Evolutionary conservation across 1,140 invertebrate genomes (phyloP).

Genomic region (Triops longicaudatus): DNA sequence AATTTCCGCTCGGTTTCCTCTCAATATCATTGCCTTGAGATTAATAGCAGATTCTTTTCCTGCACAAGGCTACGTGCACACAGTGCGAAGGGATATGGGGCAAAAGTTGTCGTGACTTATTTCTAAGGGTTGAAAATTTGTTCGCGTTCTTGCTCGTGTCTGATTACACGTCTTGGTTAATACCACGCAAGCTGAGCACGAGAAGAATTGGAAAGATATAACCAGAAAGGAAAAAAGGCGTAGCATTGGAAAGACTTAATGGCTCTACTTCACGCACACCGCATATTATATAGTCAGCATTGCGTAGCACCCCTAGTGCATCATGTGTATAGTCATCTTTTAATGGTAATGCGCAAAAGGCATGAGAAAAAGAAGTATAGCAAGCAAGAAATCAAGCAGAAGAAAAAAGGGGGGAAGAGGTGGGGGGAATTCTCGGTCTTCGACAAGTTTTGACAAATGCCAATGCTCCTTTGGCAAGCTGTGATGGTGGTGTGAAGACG

Average conservation of each 20-base stretch:
- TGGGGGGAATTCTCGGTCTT: background rate
- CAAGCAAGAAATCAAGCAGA: background rate
- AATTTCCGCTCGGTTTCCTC: conserved; percentile 10
- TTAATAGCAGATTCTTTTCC: background rate
- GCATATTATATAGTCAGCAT: conserved; percentile 3
- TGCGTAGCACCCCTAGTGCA: background rate
- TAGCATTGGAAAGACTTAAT: conserved; percentile 10
- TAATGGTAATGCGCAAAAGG: background rate
- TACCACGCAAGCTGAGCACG: conserved; percentile 5
- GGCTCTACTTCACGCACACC: conserved; percentile 10
- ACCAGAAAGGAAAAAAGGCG: background rate
- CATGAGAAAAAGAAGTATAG: background rate
- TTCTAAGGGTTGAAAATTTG: background rate
- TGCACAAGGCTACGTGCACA: background rate
- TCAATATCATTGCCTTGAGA: background rate
- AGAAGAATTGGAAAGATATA: background rate
- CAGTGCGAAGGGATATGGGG: background rate
- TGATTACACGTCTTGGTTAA: background rate
- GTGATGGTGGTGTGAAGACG: conserved; percentile 3
- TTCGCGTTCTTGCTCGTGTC: conserved; percentile 11
- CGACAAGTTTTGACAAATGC: background rate
- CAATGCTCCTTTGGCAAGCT: background rate
- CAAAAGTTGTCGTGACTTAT: background rate
- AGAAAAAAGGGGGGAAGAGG: background rate
- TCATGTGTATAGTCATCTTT: conserved; percentile 9